A percentile compares a stretch with the other conserved stretches of the same genome.
These are phyloP conservation scores for Bettongia penicillata DNA, from an alignment of 2,113 vertebrate species.

Conservation along the genomic window DNA sequence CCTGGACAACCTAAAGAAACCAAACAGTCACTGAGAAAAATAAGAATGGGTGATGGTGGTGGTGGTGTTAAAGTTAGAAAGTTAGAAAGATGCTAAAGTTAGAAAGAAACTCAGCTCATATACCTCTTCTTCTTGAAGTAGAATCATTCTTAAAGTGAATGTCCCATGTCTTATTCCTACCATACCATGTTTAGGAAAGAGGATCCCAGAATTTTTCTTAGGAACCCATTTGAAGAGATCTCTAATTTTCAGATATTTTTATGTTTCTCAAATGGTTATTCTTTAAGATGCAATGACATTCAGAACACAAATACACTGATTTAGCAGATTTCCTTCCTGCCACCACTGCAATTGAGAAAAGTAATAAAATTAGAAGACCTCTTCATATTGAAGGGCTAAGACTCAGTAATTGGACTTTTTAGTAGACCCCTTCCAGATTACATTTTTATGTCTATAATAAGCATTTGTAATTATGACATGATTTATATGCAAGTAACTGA, in stretches of 20 bases:
- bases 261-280: background rate
- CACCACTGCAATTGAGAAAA: background rate
- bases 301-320: background rate
- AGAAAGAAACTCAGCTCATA: background rate
- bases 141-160: background rate
- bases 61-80: background rate
- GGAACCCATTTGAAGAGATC: background rate
- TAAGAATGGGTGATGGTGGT: background rate
- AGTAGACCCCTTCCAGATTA: background rate
- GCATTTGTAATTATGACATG: background rate
- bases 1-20: background rate
- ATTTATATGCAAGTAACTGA: background rate
- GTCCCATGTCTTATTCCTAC: background rate
- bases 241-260: background rate
- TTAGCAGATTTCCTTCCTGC: background rate
- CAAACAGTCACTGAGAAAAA: background rate
- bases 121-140: background rate
- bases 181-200: background rate
- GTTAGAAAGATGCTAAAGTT: background rate
- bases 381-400: background rate
- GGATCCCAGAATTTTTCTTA: background rate
- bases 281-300: background rate
- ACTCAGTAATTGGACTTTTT: background rate
- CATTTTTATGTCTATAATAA: background rate
- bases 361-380: background rate